phyloP scores from a whole-genome alignment of 2,888 invertebrate genomes.

The Nomada ruficornis region DNA sequence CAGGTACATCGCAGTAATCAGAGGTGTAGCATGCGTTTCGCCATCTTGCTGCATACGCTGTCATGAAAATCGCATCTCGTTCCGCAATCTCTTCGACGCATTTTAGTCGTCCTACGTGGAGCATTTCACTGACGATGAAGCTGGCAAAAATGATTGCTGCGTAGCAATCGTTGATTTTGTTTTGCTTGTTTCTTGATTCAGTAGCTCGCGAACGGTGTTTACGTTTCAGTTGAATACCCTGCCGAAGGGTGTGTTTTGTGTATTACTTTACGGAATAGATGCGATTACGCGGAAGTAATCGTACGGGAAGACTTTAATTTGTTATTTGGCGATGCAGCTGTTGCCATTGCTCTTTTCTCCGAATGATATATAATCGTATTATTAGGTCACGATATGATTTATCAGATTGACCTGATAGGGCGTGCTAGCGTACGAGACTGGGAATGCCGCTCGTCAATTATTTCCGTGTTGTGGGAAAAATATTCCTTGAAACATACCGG shows the following conservation, averaged over 20 bases:
- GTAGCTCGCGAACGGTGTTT: no score
- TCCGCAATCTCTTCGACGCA: neutral
- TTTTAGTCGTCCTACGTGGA: neutral
- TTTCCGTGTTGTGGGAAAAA: neutral
- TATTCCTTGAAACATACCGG: neutral
- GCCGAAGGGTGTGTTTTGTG: no score
- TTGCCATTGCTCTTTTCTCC: no score
- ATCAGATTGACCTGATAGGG: neutral
- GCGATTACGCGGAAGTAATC: no score
- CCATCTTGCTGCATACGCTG: constrained; percentile 56
- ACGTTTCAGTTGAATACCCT: no score
- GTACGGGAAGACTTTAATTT: no score
- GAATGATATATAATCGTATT: neutral
- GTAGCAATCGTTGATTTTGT: neutral
- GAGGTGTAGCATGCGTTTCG: constrained; percentile 38
- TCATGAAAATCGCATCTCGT: constrained; percentile 20
- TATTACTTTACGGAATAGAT: no score
- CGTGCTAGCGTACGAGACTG: neutral
- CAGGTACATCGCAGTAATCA: no score
- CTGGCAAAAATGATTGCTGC: neutral
- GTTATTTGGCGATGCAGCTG: no score
- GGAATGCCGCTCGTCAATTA: constrained; percentile 18
- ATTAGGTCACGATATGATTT: neutral
- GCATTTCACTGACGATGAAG: no score
- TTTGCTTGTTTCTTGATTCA: neutral